Evolutionary conservation across 2,113 vertebrate species (phyloP).

Genomic region (Vidua macroura): DNA sequence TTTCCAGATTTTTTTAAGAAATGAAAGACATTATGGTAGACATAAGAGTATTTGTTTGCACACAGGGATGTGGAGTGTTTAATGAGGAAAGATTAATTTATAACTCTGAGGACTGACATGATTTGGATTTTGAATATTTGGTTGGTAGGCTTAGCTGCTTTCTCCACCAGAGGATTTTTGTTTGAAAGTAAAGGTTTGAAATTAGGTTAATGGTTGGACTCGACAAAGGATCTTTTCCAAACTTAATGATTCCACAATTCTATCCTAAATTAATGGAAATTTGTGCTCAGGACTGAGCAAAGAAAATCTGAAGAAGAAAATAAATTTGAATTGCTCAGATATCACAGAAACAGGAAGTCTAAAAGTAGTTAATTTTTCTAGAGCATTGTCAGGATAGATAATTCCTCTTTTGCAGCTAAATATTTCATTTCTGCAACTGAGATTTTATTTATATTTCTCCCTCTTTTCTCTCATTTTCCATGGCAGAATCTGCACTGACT

Average conservation of each 20-base stretch:
- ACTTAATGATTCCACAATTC: accelerated
- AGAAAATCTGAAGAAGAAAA: background rate
- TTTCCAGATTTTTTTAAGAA: background rate
- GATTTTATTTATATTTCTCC: background rate
- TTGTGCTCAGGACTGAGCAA: background rate
- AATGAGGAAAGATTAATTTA: background rate
- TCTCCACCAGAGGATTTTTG: background rate
- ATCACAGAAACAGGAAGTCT: background rate
- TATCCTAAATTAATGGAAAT: background rate
- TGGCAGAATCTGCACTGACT: background rate
- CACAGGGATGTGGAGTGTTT: background rate
- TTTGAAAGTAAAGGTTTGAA: background rate
- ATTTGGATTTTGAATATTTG: background rate
- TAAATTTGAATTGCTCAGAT: background rate
- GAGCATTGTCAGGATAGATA: background rate
- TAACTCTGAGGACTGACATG: background rate
- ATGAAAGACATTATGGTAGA: background rate
- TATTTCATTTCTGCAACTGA: background rate
- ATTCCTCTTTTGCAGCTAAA: background rate
- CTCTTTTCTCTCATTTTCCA: background rate
- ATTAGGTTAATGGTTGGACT: background rate
- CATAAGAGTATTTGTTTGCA: background rate
- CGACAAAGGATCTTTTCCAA: accelerated
- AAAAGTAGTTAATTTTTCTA: background rate
- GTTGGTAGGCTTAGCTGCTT: background rate